Conservation (phyloP, 2,888 invertebrate genomes). For the Drosophila quinaria region DNA sequence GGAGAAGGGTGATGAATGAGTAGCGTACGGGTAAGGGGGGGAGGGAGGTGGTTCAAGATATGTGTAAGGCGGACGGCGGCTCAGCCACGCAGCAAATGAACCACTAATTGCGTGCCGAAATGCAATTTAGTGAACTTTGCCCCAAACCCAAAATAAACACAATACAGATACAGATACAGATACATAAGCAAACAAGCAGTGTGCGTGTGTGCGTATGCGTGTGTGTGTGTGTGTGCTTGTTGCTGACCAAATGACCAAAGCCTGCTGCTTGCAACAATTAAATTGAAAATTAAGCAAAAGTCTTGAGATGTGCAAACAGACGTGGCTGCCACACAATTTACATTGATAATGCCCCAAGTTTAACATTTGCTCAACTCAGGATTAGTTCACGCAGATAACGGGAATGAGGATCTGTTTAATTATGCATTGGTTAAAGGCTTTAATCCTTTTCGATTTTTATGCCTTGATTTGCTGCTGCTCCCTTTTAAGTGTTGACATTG, state of each 20-base stretch:
- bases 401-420: conserved; percentile 52
- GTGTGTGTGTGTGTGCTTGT: conserved; percentile 5
- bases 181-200: conserved; percentile 26
- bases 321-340: conserved; percentile 52
- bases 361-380: neutral
- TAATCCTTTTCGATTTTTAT: conserved; percentile 76
- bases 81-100: conserved; percentile 79
- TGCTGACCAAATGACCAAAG: conserved; percentile 59
- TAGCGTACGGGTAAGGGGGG: neutral
- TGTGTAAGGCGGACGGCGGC: conserved; percentile 46
- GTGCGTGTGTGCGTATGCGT: conserved; percentile 5
- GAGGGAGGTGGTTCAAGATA: conserved; percentile 24
- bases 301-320: conserved; percentile 76
- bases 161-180: conserved; percentile 32
- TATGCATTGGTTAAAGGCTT: conserved; percentile 76
- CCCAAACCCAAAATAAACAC: conserved; percentile 43
- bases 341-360: conserved; percentile 47
- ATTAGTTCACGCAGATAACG: too few species aligned
- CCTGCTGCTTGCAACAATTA: conserved; percentile 57
- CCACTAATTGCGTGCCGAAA: conserved; percentile 85
- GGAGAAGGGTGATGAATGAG: neutral
- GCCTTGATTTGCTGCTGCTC: conserved; percentile 33
- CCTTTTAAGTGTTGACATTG: conserved; percentile 80
- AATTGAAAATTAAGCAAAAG: conserved; percentile 74
- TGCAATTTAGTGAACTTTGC: conserved; percentile 84